Evolutionary conservation across 1,140 invertebrate species (phyloP), one percentile per base, ranked within the genome.

Genomic region (Apis dorsata): DNA sequence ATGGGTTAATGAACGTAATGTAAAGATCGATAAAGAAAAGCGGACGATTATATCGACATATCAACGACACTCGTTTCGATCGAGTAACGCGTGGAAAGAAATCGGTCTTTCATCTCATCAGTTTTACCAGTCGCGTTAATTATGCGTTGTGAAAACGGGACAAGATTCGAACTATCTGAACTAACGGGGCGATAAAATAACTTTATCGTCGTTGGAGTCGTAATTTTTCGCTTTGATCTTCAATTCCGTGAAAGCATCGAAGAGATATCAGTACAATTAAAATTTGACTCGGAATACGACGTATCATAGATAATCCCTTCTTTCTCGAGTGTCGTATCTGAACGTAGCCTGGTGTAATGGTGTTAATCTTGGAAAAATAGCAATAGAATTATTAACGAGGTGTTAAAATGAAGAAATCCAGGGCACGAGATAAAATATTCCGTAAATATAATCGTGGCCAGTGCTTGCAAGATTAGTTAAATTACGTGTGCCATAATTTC

Each of bases 81-180:
- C 34, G 34, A 34, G 34, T 34, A 34, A 34, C 34, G 34, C 1
- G 1, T 7, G 5, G 34, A 44, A 44, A 44, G 34, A 44, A 7
- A 44, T 44, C 34, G 34, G 5, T 44, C 34, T 44, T 34, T 28
- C 28, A 28, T 28, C 28, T 28, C 28, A 1, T 28, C 28, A 2
- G 28, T 28, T 28, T 28, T 53, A 19, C 12, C n/a, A 3, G 15
- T 2, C 59, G 24, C 17, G 51, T 55, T 55, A 80, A 80, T 80
- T 73, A 73, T 49, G 34, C 19, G 10, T 73, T 65, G 65, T 73
- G 5, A 44, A 63, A 80, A 59, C 69, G 59, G 51, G 59, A 73
- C 49, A 34, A 55, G 55, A 44, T 44, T 44, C 34, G 34, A 44
- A 44, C 55, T 11, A 70, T 73, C 57, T 13, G 8, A 24, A 19